Evolutionary conservation across 2,113 vertebrate genomes (phyloP), one percentile per base, ranked within the genome.

Genomic region (Oreocharis arfaki): DNA sequence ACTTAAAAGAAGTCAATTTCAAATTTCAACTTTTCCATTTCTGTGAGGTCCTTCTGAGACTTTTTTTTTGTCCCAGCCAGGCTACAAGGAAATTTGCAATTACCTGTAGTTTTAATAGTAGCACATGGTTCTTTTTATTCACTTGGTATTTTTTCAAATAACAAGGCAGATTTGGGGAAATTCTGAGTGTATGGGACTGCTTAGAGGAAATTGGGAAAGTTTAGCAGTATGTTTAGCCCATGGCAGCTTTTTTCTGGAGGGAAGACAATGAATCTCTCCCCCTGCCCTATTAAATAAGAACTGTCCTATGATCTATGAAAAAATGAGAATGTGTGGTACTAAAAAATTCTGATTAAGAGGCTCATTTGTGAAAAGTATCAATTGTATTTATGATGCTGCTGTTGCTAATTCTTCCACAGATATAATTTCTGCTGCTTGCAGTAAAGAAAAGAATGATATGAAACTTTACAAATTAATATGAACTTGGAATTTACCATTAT

Each of bases 401-500:
- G 11, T 81, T 92, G 52, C 47, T 63, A 39, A n/a, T 90, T 81
- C 17, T 95, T 93, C 46, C 23, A 39, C n/a, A 37, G 49, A 28
- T 87, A 11, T 0, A 32, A 35, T 17, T 22, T 69, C 33, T 84
- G 41, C 73, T 91, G 64, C 56, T 91, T 0, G 0, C 47, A 81
- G 35, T 71, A 68, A 74, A 69, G 47, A 59, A 89, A 78, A 90
- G 30, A 63, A 90, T 60, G 0, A 74, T 46, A 26, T 1, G n/a
- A 71, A 91, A 59, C 42, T 53, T 87, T 46, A 89, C 76, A 89
- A 90, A 90, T 92, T 0, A 94, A 37, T 64, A 60, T n/a, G 87
- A 92, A 82, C 55, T 81, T 91, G 73, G 41, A 95, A 89, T 92
- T 92, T 89, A 83, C 49, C 57, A 39, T 90, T 69, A 56, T 78